Base-by-base conservation (phyloP, 2,113 vertebrate species). In the Cololabis saira region DNA sequence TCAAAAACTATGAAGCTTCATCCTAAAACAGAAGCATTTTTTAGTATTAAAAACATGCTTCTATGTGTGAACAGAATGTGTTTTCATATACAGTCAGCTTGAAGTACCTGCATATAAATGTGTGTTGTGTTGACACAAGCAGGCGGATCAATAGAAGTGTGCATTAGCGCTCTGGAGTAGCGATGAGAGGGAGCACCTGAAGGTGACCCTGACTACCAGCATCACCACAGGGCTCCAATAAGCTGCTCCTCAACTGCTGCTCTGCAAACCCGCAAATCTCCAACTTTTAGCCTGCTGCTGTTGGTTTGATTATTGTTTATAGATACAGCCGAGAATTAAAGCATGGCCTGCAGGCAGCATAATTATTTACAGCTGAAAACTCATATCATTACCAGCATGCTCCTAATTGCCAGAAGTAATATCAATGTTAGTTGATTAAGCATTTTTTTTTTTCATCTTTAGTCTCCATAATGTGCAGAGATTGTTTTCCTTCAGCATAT, bases 291-390 rank as follows among this genome's bases (percentile, higher is more conserved):
- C 94, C 94, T 93, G 94, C 93, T 94, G 94, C 94, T 95, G 94
- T 94, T 95, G 95, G 94, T 97, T 96, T 98, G 97, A 99, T 98
- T 98, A 98, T 98, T 99, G 97, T 97, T 98, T 98, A 99, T 98
- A 96, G 96, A 98, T 98, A 97, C 93, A 95, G 95, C 94, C 92
- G 94, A 95, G 95, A 97, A 98, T 97, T 95, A 98, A 97, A 97
- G 95, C 94, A 93, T 95, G 91, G 95, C 97, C 97, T 93, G 94
- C 92, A 95, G 97, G 96, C 96, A 95, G 94, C 84, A 80, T 97
- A 96, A 97, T 98, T 98, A 97, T 99, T 98, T 98, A 98, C 96
- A 98, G 96, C 96, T 96, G 96, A 98, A 97, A 96, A 96, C 95
- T 97, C 96, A 95, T 97, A 97, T 96, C 96, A 95, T 97, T 98